Percentiles rank a stretch among this genome's conserved stretches.
phyloP scores from a whole-genome alignment of 2,888 invertebrate species.

The Ornithoptera priamus region DNA sequence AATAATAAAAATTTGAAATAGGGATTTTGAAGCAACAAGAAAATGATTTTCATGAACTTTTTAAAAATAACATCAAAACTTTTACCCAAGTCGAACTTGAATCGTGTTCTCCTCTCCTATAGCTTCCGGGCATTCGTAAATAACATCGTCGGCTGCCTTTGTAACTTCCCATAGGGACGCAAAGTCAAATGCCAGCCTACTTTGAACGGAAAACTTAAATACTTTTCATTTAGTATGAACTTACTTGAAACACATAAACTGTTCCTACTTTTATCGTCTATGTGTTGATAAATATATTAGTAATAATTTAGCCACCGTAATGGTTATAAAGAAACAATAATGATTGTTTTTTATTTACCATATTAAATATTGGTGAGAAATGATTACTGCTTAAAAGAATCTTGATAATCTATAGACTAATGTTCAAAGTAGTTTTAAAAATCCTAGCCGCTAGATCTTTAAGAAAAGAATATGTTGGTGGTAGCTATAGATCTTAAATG shows the following conservation, averaged over 20 bases:
- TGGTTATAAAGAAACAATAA: too few relatives aligned
- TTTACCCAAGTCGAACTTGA: constrained; percentile 2
- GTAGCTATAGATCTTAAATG: too few relatives aligned
- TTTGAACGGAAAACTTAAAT: constrained; percentile 1
- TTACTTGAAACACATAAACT: neutral
- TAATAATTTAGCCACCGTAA: too few relatives aligned
- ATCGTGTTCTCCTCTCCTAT: neutral
- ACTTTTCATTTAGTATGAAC: neutral
- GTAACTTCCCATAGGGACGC: constrained; percentile 1
- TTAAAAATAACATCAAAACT: constrained; percentile 10
- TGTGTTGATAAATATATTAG: neutral
- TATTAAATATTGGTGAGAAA: too few relatives aligned
- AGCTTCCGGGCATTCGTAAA: constrained; percentile 23
- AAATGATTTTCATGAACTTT: constrained; percentile 3
- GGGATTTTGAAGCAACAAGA: neutral
- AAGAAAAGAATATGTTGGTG: too few relatives aligned
- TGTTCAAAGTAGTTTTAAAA: too few relatives aligned
- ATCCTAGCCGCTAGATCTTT: too few relatives aligned
- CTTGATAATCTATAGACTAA: too few relatives aligned
- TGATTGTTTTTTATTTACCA: too few relatives aligned
- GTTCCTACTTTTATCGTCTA: neutral
- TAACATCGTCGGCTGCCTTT: constrained; percentile 18
- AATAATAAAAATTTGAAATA: neutral
- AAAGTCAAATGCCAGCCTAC: constrained; percentile 3
- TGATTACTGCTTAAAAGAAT: too few relatives aligned